Evolutionary conservation across 2,113 vertebrate genomes (phyloP).

Genomic region (Cyanoliseus patagonus): DNA sequence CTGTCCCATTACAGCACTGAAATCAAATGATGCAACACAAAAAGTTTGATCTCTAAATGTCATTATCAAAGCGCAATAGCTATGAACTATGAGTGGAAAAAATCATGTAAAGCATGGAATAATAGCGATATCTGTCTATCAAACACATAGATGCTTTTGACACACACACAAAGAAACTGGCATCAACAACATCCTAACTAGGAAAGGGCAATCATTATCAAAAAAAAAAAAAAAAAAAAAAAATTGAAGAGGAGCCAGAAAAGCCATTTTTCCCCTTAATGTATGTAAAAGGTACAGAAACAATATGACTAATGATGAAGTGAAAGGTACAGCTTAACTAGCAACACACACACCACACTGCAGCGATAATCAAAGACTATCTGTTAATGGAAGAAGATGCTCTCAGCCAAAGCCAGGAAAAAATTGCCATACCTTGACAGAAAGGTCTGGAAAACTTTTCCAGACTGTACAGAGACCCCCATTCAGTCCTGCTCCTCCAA

Average conservation of each 20-base stretch:
- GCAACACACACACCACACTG: accelerated
- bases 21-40: neutral
- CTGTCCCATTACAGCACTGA: neutral
- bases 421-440: neutral
- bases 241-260: neutral
- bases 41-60: neutral
- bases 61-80: neutral
- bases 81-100: neutral
- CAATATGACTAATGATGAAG: neutral
- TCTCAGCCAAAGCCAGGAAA: neutral
- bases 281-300: neutral
- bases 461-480: neutral
- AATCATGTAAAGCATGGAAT: neutral
- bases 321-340: neutral
- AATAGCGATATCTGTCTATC: neutral
- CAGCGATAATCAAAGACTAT: neutral
- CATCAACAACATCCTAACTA: neutral
- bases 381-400: neutral
- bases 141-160: neutral
- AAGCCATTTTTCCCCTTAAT: neutral
- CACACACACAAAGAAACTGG: neutral
- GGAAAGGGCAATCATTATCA: neutral
- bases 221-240: neutral
- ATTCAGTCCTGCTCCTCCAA: neutral
- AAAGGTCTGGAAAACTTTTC: neutral